Evolutionary conservation across 2,113 vertebrate genomes (phyloP).

Genomic region (Sylvietta virens): DNA sequence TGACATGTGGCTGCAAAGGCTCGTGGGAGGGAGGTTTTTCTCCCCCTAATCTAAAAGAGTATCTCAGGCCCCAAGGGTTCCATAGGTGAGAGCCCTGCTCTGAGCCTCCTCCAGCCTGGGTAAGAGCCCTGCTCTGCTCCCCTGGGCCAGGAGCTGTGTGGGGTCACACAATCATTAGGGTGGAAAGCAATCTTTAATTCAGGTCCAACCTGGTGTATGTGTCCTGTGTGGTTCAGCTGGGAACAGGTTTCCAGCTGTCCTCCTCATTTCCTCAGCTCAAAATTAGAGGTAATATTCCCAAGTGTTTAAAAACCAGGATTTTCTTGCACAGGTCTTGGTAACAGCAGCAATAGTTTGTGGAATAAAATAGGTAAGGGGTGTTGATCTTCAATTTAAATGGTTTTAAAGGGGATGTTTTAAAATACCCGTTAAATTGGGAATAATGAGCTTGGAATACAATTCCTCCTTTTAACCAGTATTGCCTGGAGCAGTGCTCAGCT

Average conservation of each 20-base stretch:
- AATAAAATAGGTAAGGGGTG: background rate
- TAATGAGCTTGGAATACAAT: background rate
- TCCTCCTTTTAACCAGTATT: background rate
- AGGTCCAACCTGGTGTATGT: fast-evolving
- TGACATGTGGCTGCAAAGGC: too few species aligned
- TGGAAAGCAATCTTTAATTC: background rate
- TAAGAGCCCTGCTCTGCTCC: slow-evolving; percentile 60
- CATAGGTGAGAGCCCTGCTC: background rate
- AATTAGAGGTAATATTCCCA: background rate
- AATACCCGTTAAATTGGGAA: background rate
- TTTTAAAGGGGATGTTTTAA: background rate
- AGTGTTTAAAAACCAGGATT: background rate
- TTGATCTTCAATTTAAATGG: background rate
- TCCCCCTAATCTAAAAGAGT: too few species aligned
- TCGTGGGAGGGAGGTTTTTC: too few species aligned
- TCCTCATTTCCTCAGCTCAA: background rate
- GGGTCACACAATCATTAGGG: background rate
- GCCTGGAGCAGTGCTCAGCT: background rate
- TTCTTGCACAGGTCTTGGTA: background rate
- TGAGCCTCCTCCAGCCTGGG: slow-evolving; percentile 89
- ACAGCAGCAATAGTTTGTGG: background rate
- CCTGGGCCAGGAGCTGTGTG: background rate
- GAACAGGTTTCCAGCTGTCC: background rate
- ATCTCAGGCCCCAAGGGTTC: too few species aligned
- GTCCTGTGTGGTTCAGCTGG: background rate